A percentile compares a stretch with the other conserved stretches of the same genome.
These are phyloP conservation scores for Ceratina australensis DNA, from an alignment of 1,140 invertebrate species.

Conservation along the genomic window DNA sequence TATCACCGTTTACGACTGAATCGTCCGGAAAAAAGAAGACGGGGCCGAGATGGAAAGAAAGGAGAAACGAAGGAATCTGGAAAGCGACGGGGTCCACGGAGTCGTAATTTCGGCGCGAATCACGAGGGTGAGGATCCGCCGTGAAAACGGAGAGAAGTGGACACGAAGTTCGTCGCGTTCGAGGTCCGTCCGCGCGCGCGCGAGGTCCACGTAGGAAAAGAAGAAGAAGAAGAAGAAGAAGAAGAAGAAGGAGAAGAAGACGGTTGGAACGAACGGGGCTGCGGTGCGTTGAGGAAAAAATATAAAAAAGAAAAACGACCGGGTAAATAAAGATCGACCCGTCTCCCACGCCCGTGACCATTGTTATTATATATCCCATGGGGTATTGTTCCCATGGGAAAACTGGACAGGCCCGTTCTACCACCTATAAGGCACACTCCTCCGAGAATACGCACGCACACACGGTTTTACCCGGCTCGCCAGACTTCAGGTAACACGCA, in stretches of 20 bases:
- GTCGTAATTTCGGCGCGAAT: slow-evolving; percentile 50
- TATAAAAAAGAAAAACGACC: slow-evolving; percentile 59
- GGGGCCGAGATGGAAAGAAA: background rate
- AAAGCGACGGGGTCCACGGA: slow-evolving; percentile 30
- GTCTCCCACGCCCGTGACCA: slow-evolving; percentile 71
- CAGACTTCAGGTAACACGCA: slow-evolving; percentile 60
- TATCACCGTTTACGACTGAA: slow-evolving; percentile 48
- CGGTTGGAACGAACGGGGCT: background rate
- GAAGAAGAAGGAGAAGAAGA: background rate
- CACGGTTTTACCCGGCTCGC: slow-evolving; percentile 15
- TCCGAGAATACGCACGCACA: slow-evolving; percentile 33
- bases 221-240: slow-evolving; percentile 13
- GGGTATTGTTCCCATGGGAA: slow-evolving; percentile 76
- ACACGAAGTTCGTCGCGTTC: slow-evolving; percentile 16
- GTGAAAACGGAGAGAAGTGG: slow-evolving; percentile 9
- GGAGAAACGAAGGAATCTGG: slow-evolving; percentile 38
- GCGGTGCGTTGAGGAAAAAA: slow-evolving; percentile 22
- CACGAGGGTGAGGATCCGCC: slow-evolving; percentile 40
- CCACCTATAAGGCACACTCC: slow-evolving; percentile 56
- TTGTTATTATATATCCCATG: slow-evolving; percentile 74
- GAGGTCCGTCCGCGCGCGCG: background rate
- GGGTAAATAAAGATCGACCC: slow-evolving; percentile 73
- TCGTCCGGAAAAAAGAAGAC: slow-evolving; percentile 12
- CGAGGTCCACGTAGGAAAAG: background rate
- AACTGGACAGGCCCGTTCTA: slow-evolving; percentile 71